Percentiles rank a stretch among this genome's conserved stretches.
Conservation (phyloP, 1,140 invertebrate species). For the Drosophila nebulosa region DNA sequence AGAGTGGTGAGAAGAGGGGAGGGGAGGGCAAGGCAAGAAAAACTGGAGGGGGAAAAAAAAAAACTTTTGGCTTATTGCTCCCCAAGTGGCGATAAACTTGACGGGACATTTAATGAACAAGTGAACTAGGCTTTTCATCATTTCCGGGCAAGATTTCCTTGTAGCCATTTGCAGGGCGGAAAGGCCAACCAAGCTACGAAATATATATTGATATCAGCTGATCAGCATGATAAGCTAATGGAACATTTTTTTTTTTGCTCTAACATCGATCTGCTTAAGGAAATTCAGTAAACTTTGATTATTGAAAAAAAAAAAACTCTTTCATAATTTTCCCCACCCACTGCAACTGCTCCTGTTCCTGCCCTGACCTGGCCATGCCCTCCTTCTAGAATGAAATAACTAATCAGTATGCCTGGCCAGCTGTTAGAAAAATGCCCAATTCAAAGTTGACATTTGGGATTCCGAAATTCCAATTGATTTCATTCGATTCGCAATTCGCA, state of each 20-base stretch:
- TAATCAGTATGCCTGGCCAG: slow-evolving; percentile 48
- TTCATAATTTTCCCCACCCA: neutral
- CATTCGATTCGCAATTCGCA: slow-evolving; percentile 44
- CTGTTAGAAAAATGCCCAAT: slow-evolving; percentile 38
- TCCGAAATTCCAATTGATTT: slow-evolving; percentile 38
- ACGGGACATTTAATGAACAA: slow-evolving; percentile 55
- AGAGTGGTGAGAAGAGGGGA: neutral
- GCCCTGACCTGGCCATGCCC: too few species aligned
- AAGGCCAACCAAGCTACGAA: neutral
- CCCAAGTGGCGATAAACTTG: slow-evolving; percentile 64
- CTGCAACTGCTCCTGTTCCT: too few species aligned
- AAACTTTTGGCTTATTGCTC: slow-evolving; percentile 63
- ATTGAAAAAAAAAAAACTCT: neutral
- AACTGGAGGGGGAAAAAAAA: slow-evolving; percentile 10
- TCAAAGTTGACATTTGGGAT: slow-evolving; percentile 13
- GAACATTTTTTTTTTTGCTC: too few species aligned
- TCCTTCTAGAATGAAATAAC: neutral
- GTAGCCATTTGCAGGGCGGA: neutral
- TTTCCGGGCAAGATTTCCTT: slow-evolving; percentile 16
- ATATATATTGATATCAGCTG: neutral
- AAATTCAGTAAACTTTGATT: too few species aligned
- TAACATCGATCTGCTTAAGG: too few species aligned
- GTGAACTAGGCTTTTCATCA: slow-evolving; percentile 51
- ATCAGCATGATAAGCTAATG: too few species aligned
- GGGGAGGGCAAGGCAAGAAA: neutral